Conservation (phyloP, 1,140 invertebrate species). For the Drosophila pseudoobscura region DNA sequence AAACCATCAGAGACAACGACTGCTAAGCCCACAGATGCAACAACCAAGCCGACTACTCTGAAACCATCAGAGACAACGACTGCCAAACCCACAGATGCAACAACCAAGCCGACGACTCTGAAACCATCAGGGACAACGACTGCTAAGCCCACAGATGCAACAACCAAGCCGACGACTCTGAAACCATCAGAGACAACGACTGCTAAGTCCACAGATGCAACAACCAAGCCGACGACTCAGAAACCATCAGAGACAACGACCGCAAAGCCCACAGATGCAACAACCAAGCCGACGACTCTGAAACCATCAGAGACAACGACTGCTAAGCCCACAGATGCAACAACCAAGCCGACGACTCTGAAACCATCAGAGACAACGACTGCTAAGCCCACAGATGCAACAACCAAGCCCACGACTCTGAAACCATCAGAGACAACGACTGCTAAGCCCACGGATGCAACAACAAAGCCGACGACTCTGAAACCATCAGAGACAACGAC, state of each 20-base stretch:
- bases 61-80: not conserved
- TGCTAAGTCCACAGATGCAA: conserved; percentile 1
- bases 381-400: not conserved
- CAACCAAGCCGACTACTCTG: conserved; percentile 3
- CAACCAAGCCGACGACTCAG: conserved; percentile 3
- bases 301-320: conserved; percentile 5
- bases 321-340: not conserved
- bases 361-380: not conserved
- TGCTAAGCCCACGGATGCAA: not conserved
- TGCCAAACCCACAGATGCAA: conserved; percentile 6
- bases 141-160: not conserved
- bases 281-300: not conserved
- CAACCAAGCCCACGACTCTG: not conserved
- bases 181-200: conserved; percentile 6
- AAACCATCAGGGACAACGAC: not conserved
- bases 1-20: not conserved
- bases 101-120: not conserved
- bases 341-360: not conserved
- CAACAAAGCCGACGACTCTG: not conserved
- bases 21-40: not conserved
- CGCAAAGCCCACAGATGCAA: not conserved
- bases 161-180: conserved; percentile 6
- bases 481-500: not conserved
- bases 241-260: conserved; percentile 7
- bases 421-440: not conserved